Evolutionary conservation across 2,888 invertebrate genomes (phyloP), one percentile per base, ranked within the genome.

Genomic region (Amphimallon solstitiale): DNA sequence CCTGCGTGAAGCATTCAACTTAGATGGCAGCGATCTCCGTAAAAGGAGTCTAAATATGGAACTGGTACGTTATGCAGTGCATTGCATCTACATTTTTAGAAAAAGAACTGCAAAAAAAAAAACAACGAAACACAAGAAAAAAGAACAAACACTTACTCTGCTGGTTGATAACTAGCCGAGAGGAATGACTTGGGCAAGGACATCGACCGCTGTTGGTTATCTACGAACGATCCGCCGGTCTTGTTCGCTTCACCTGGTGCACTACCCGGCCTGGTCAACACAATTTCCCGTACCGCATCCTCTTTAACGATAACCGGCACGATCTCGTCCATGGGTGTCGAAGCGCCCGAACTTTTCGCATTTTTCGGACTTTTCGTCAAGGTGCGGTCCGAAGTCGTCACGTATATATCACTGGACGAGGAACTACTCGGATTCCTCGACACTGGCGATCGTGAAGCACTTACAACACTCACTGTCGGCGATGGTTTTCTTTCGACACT

Each of bases 111-210:
- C n/a, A n/a, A n/a, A n/a, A 12, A 40, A 40, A 14, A 10, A 40
- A 2, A 12, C 4, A 40, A 40, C 1, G 14, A 10, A 45, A 14
- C 12, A 45, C 15, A 46, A 29, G 15, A 34, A 60, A 3, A 46
- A 61, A 61, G 23, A 37, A 60, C 35, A 12, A 9, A 51, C 29
- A 65, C 67, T 67, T 54, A 65, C 67, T 54, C 76, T 74, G 76
- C 70, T 69, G 76, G 71, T 70, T 74, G 76, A 62, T 74, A 74
- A 17, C 74, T 77, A 9, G 74, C 77, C 2, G 87, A 82, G 46
- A 86, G 82, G 73, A 85, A 85, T 17, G 84, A 84, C 76, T 85
- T 86, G 37, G 86, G 86, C 70, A 86, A 76, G 17, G 85, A 85
- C 79, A 85, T 82, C n/a, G 85, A 85, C 68, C 85, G 77, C 75